Conservation (phyloP, 2,888 invertebrate genomes). For the Amiota minor region DNA sequence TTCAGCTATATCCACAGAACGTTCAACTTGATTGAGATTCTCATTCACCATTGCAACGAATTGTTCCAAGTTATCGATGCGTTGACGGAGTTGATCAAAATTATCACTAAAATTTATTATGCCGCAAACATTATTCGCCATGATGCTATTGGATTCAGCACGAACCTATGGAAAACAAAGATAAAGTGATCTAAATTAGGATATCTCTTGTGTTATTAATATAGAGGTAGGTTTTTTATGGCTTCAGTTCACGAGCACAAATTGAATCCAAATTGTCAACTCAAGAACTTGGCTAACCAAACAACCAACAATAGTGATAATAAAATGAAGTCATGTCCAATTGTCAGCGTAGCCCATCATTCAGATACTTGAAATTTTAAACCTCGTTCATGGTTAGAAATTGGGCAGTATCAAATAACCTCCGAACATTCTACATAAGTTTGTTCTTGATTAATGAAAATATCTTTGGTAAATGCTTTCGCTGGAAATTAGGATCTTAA, state of each 20-base stretch:
- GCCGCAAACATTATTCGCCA: conserved; percentile 74
- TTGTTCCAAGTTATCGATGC: conserved; percentile 76
- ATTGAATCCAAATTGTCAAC: not conserved
- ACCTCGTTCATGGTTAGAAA: too few species aligned
- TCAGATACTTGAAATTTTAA: too few species aligned
- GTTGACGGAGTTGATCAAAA: conserved; percentile 75
- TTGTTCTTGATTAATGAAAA: too few species aligned
- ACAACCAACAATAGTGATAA: too few species aligned
- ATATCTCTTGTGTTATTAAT: not conserved
- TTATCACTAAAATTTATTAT: conserved; percentile 75
- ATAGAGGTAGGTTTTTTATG: not conserved
- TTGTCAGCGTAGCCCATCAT: too few species aligned
- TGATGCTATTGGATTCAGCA: conserved; percentile 65
- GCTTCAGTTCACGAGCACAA: too few species aligned
- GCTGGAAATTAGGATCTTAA: too few species aligned
- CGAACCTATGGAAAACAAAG: conserved; percentile 58
- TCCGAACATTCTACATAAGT: too few species aligned
- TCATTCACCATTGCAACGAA: conserved; percentile 76
- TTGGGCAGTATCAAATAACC: too few species aligned
- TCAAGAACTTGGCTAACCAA: too few species aligned
- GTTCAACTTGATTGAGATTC: conserved; percentile 76
- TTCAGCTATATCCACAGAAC: conserved; percentile 78
- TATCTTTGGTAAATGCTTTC: too few species aligned
- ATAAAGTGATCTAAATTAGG: not conserved
- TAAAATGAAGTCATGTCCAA: too few species aligned